Conservation (phyloP, 2,113 vertebrate genomes). For the Apteryx mantelli region DNA sequence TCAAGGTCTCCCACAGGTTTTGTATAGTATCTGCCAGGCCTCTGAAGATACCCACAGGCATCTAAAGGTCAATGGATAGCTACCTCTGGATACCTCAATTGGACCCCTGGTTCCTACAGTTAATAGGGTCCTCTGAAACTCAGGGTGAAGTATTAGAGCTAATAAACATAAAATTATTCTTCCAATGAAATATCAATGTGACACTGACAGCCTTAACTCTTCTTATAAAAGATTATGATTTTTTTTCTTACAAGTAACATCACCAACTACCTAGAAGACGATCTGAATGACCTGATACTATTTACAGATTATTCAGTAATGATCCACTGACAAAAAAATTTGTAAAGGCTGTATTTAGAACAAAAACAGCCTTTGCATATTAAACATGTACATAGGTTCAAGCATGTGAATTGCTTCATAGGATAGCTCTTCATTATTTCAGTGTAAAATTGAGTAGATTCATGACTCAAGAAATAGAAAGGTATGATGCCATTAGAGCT, state of each 20-base stretch:
- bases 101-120: background rate
- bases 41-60: background rate
- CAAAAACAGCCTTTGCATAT: background rate
- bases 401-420: background rate
- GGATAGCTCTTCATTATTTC: background rate
- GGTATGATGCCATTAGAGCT: background rate
- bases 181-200: background rate
- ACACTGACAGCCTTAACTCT: background rate
- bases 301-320: background rate
- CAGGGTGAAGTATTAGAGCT: background rate
- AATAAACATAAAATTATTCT: background rate
- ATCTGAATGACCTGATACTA: background rate
- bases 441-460: background rate
- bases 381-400: background rate
- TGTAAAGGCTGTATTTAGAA: background rate
- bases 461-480: background rate
- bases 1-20: background rate
- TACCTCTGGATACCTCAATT: background rate
- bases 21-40: background rate
- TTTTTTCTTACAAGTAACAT: background rate
- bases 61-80: background rate
- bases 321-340: background rate
- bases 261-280: background rate
- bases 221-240: background rate
- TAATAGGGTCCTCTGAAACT: background rate